Conservation (phyloP, 2,113 vertebrate genomes). For the Corythoichthys haematopterus region DNA sequence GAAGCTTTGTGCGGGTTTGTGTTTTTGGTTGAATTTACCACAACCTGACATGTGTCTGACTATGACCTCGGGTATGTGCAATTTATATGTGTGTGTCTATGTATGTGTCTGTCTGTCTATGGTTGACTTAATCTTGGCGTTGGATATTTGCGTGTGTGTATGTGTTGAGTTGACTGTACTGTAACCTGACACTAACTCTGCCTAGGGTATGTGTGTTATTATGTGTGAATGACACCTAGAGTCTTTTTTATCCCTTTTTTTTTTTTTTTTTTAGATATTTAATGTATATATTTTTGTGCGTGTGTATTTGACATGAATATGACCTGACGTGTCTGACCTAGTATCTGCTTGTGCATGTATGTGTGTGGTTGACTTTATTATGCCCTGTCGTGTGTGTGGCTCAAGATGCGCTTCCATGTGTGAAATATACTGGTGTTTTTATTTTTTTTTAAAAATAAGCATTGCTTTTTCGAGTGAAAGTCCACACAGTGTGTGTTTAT, state of each 20-base stretch:
- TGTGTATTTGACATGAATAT: neutral
- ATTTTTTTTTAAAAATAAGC: no score
- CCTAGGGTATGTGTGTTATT: neutral
- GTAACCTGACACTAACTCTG: neutral
- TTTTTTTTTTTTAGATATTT: neutral
- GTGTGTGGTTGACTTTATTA: no score
- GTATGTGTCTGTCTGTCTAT: neutral
- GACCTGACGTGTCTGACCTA: neutral
- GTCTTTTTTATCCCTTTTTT: no score
- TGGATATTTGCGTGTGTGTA: neutral
- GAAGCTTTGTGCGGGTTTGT: no score
- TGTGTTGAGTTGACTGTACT: neutral
- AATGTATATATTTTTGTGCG: constrained; percentile 9
- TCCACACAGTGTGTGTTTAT: no score
- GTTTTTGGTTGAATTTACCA: neutral
- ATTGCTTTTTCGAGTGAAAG: no score
- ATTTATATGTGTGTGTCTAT: no score
- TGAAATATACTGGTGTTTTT: no score
- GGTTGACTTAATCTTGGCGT: neutral
- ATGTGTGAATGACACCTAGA: constrained; percentile 1
- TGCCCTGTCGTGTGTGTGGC: no score
- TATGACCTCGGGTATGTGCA: no score
- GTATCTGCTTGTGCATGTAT: constrained; percentile 3
- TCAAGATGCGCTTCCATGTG: neutral
- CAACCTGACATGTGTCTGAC: neutral